A percentile compares a stretch with the other conserved stretches of the same genome.
Evolutionary conservation across 1,140 invertebrate genomes (phyloP).

Genomic region (Apis mellifera): Amel_HAv3.1 CM009935.2:10068001-10068500

Average conservation of each 20-base stretch:
- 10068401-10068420: too few species aligned
- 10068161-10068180: slow-evolving; percentile 6
- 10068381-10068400: too few species aligned
- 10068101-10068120: not conserved
- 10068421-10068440: too few species aligned
- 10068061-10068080: not conserved
- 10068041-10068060: not conserved
- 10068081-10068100: not conserved
- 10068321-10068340: not conserved
- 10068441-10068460: too few species aligned
- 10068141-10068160: not conserved
- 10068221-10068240: not conserved
- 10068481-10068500: too few species aligned
- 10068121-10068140: too few species aligned
- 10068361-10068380: too few species aligned
- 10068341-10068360: too few species aligned
- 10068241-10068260: not conserved
- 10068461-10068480: too few species aligned
- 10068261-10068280: not conserved
- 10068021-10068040: not conserved
- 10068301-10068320: too few species aligned
- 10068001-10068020: too few species aligned
- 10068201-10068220: not conserved
- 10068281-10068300: too few species aligned
- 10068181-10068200: slow-evolving; percentile 8